Evolutionary conservation across 2,888 invertebrate species (phyloP), one percentile per base, ranked within the genome.

Genomic region (Ormyrus rosae): DNA sequence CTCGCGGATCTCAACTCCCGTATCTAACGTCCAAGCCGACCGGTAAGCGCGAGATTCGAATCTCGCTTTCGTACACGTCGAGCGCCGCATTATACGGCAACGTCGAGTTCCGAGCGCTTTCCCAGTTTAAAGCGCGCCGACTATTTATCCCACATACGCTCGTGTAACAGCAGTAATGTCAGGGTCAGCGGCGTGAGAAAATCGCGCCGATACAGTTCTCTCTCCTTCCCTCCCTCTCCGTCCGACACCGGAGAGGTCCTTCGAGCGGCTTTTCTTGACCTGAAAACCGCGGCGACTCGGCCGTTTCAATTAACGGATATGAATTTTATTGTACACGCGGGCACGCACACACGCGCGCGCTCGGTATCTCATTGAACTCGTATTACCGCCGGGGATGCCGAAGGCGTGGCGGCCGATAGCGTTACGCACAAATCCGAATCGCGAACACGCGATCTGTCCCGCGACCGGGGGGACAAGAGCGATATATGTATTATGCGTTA

Each of bases 221-320:
- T 75, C 81, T 74, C 77, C n/a, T n/a, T 19, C 19, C 1, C 19
- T 19, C 19, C 19, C 19, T 19, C 19, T 19, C 19, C 19, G 1
- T 19, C 19, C n/a, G 19, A 64, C 48, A n/a, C 64, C 64, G n/a
- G n/a, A 48, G 11, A 48, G 71, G 81, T 63, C 79, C 68, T 68
- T 64, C n/a, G 61, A 56, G 48, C 46, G 83, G 82, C 79, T 86
- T 85, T 86, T 85, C 84, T 84, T 85, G 85, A 84, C 84, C 85
- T 84, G 84, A 83, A 84, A 85, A 84, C 48, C 46, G 56, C 69
- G 9, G 11, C 67, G 19, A 19, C 67, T 51, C 53, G 53, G 75
- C 75, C 70, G 78, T 79, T 84, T 84, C 83, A 83, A 83, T 83
- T 82, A 83, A 81, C 82, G 80, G 78, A 83, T 78, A 78, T 82